These are phyloP conservation scores for Neodiprion virginianus DNA, from an alignment of 1,140 invertebrate genomes.

Conservation along the genomic window DNA sequence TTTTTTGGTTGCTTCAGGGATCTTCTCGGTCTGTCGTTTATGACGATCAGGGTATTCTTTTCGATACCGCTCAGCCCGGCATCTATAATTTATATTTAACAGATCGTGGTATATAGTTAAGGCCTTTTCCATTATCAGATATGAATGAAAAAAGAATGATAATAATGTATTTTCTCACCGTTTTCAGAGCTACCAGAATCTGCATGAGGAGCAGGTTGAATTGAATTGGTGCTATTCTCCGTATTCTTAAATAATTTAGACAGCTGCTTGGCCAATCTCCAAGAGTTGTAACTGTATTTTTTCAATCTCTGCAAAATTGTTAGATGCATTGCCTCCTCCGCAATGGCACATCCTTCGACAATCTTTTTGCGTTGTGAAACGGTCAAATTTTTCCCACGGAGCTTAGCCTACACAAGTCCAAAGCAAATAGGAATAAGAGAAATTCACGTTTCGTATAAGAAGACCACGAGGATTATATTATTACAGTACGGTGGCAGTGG, in stretches of 20 bases:
- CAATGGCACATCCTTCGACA: conserved; percentile 49
- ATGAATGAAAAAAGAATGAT: too few relatives aligned
- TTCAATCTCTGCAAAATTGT: conserved; percentile 49
- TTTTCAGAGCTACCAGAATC: too few relatives aligned
- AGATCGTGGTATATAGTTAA: too few relatives aligned
- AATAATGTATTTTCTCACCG: too few relatives aligned
- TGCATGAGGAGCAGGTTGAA: not conserved
- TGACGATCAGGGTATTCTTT: too few relatives aligned
- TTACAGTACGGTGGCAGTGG: not conserved
- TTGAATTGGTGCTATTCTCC: not conserved
- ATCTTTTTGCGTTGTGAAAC: conserved; percentile 30
- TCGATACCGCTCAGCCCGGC: too few relatives aligned
- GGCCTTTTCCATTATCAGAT: too few relatives aligned
- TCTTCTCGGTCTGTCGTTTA: too few relatives aligned
- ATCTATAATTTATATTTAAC: too few relatives aligned
- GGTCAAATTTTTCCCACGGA: not conserved
- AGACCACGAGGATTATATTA: too few relatives aligned
- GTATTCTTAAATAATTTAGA: not conserved
- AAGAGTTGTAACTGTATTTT: conserved; percentile 58
- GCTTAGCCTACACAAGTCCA: not conserved
- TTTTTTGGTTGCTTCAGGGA: too few relatives aligned
- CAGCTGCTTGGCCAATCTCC: conserved; percentile 13
- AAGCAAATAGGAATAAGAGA: not conserved
- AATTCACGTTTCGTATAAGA: too few relatives aligned
- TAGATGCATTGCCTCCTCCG: conserved; percentile 52